These are phyloP conservation scores for Ivindomyrus marchei DNA, from an alignment of 2,113 vertebrate species.

Conservation along the genomic window DNA sequence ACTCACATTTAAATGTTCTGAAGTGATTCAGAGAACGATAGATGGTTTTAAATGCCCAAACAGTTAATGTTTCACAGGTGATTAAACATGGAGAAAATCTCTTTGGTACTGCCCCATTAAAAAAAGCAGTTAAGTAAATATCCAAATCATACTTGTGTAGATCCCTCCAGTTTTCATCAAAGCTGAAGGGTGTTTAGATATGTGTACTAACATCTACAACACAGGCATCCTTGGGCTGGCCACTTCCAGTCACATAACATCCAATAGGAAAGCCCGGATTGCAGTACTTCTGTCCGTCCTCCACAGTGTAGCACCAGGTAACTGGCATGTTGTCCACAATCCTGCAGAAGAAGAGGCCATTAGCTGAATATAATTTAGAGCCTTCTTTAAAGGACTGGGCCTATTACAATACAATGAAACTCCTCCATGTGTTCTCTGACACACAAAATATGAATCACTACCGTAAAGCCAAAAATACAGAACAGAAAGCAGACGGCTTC, in stretches of 20 bases:
- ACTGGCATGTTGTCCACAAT: conserved; percentile 97
- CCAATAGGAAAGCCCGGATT: conserved; percentile 93
- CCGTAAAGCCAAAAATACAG: not conserved
- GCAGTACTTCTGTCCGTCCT: conserved; percentile 84
- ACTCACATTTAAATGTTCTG: not conserved
- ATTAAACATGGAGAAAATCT: not conserved
- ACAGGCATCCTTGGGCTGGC: conserved; percentile 82
- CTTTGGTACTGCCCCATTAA: not conserved
- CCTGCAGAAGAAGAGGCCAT: conserved; percentile 52
- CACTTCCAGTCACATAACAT: conserved; percentile 80
- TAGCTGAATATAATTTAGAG: not conserved
- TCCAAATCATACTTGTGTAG: not conserved
- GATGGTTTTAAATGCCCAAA: not conserved
- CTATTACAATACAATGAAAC: not conserved
- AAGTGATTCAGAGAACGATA: not conserved
- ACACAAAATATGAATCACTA: not conserved
- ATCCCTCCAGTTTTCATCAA: not conserved
- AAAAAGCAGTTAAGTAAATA: not conserved
- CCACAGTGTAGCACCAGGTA: conserved; percentile 91
- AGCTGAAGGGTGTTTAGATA: not conserved
- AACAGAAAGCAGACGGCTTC: not conserved
- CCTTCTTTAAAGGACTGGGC: not conserved
- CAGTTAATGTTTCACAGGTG: not conserved
- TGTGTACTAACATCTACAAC: conserved; percentile 76
- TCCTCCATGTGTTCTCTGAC: not conserved